phyloP scores from a whole-genome alignment of 1,140 invertebrate genomes.

The Acyrthosiphon pisum region DNA sequence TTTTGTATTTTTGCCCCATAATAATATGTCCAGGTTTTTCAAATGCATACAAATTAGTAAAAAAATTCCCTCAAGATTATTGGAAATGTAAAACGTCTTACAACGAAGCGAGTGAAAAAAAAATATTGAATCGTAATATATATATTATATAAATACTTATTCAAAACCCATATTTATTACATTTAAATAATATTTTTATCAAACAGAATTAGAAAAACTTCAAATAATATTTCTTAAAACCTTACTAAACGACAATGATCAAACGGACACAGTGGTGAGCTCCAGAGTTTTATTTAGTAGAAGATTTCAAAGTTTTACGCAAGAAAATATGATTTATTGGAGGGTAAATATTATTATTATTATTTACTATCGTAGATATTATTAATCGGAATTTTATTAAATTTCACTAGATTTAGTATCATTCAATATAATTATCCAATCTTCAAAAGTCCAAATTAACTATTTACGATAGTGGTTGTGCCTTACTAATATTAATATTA shows the following conservation, averaged over 20 bases:
- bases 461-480: too few species aligned
- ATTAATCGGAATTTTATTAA: not conserved
- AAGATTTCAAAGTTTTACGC: conserved; percentile 18
- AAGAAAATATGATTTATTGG: conserved; percentile 42
- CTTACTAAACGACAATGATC: conserved; percentile 24
- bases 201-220: not conserved
- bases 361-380: not conserved
- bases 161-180: too few species aligned
- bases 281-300: conserved; percentile 29
- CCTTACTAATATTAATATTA: not conserved
- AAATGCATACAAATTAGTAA: not conserved
- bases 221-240: conserved; percentile 36
- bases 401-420: not conserved
- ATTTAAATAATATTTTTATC: too few species aligned
- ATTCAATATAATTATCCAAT: not conserved
- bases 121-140: too few species aligned
- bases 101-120: too few species aligned
- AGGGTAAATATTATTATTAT: not conserved
- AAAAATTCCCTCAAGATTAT: not conserved
- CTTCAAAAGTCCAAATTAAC: not conserved
- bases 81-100: not conserved
- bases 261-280: conserved; percentile 36
- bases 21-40: not conserved
- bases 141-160: too few species aligned
- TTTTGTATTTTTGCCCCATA: too few species aligned